Evolutionary conservation across 1,140 invertebrate genomes (phyloP).

Genomic region (Caenorhabditis latens): DNA sequence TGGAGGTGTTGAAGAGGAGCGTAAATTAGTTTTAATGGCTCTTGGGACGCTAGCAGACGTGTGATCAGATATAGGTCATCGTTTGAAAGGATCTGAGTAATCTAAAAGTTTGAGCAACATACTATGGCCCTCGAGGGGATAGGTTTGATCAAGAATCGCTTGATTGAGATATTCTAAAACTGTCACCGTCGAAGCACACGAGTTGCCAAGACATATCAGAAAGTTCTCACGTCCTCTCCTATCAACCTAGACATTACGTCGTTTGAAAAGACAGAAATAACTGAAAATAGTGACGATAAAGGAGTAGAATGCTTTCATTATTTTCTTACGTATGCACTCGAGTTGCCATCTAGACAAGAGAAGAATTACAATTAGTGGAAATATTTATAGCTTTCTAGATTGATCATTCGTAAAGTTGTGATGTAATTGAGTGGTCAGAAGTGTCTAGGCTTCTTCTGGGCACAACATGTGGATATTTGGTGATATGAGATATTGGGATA

Average conservation of each 20-base stretch:
- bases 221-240: neutral
- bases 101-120: no score
- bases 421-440: no score
- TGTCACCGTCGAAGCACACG: no score
- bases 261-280: neutral
- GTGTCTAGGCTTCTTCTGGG: no score
- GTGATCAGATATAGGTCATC: neutral
- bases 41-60: neutral
- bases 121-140: no score
- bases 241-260: neutral
- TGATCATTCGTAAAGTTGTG: no score
- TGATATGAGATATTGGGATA: no score
- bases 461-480: no score
- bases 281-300: neutral
- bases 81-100: neutral
- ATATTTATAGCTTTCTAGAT: no score
- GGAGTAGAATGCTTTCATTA: constrained; percentile 1
- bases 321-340: neutral
- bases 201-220: neutral
- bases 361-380: neutral
- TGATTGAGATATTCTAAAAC: no score
- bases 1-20: neutral
- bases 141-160: no score
- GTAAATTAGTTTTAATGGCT: neutral
- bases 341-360: neutral